A percentile compares a stretch with the other conserved stretches of the same genome.
Evolutionary conservation across 2,113 vertebrate genomes (phyloP).

Genomic region (Stictonetta naevosa): DNA sequence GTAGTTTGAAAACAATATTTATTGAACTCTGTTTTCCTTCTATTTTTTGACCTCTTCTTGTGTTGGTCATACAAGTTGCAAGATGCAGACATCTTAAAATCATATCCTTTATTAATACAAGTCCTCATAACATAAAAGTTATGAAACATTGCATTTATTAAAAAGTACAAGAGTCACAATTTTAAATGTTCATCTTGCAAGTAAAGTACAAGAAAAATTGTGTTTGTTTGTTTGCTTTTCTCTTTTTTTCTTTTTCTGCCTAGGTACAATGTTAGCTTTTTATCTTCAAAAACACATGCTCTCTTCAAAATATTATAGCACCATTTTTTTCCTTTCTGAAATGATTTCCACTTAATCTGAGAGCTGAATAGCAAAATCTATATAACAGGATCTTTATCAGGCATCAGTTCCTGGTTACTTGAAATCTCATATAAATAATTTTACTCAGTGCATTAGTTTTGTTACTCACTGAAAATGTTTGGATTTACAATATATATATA

Average conservation of each 20-base stretch:
- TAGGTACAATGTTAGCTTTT: background rate
- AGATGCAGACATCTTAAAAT: background rate
- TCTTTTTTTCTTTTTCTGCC: background rate
- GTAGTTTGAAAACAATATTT: background rate
- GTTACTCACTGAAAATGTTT: background rate
- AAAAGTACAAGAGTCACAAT: background rate
- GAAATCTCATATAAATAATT: background rate
- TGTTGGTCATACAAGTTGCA: background rate
- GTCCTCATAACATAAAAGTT: background rate
- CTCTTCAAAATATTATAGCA: background rate
- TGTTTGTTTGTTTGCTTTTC: background rate
- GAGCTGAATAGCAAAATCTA: background rate
- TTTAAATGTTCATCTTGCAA: background rate
- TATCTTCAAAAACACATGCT: too few species aligned
- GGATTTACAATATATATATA: too few species aligned
- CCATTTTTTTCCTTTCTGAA: background rate
- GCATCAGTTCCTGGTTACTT: background rate
- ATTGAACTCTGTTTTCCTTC: background rate
- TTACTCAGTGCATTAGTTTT: background rate
- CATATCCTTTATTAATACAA: background rate
- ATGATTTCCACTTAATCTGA: background rate
- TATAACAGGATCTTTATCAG: background rate
- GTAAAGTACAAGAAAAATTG: background rate
- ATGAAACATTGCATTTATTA: background rate
- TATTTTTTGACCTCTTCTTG: background rate